These are phyloP conservation scores for Drosophila mayri DNA, from an alignment of 1,140 invertebrate genomes.

Conservation along the genomic window DNA sequence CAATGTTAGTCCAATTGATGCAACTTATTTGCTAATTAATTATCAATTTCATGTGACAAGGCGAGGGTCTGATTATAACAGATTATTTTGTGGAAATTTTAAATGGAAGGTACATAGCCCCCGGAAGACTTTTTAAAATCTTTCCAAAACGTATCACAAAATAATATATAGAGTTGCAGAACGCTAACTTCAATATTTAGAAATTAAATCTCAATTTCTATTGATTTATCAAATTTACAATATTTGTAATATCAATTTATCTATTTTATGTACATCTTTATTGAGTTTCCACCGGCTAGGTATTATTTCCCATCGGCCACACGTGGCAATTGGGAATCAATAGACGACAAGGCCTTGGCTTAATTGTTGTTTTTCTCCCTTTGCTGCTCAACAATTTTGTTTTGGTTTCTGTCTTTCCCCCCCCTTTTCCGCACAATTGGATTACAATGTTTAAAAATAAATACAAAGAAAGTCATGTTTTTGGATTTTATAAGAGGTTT, in stretches of 20 bases:
- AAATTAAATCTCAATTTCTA: too few relatives aligned
- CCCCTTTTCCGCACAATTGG: background rate
- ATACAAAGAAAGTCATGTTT: conserved; percentile 2
- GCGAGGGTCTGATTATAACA: background rate
- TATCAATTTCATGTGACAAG: conserved; percentile 42
- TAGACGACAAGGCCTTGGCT: conserved; percentile 45
- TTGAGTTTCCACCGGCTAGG: background rate
- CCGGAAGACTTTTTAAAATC: background rate
- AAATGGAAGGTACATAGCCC: background rate
- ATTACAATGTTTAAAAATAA: conserved; percentile 38
- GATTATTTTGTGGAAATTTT: conserved; percentile 13
- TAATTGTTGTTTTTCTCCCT: conserved; percentile 31
- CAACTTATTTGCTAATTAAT: conserved; percentile 58
- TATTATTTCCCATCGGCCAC: background rate
- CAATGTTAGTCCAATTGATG: conserved; percentile 46
- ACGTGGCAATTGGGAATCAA: conserved; percentile 48
- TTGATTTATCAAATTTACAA: too few relatives aligned
- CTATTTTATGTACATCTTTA: too few relatives aligned
- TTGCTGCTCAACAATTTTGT: conserved; percentile 29
- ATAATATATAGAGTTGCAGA: too few relatives aligned
- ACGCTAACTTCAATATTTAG: too few relatives aligned
- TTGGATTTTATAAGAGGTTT: conserved; percentile 34
- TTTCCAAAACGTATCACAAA: background rate
- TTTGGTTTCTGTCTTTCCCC: conserved; percentile 18
- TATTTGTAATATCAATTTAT: too few relatives aligned